Conservation (phyloP, 2,888 invertebrate genomes). For the Bugula neritina region DNA sequence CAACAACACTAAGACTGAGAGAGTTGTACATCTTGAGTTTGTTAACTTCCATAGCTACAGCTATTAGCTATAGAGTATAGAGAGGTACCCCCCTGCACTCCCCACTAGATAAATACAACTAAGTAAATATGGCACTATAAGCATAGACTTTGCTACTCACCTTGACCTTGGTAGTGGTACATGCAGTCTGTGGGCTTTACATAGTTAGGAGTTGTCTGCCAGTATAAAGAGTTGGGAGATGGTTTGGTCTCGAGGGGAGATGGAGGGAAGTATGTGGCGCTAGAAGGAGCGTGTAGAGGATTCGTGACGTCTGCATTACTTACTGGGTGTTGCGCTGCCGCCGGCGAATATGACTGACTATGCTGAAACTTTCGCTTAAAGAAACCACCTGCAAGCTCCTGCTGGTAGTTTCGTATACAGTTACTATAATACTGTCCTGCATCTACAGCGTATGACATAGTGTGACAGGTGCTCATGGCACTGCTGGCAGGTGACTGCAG, state of each 20-base stretch:
- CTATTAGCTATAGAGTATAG: no score
- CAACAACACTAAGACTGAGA: no score
- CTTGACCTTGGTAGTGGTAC: not conserved
- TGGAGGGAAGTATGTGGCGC: conserved; percentile 1
- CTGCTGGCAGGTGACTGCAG: conserved; percentile 1
- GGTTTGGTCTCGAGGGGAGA: conserved; percentile 21
- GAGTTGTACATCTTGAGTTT: no score
- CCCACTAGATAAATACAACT: no score
- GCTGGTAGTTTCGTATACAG: conserved; percentile 25
- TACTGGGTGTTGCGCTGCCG: not conserved
- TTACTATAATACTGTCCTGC: not conserved
- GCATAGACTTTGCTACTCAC: no score
- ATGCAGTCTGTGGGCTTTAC: conserved; percentile 4
- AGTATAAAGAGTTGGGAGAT: not conserved
- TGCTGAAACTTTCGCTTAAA: not conserved
- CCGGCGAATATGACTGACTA: not conserved
- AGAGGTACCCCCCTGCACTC: no score
- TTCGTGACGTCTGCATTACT: not conserved
- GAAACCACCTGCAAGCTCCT: conserved; percentile 4
- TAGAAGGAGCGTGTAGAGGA: not conserved
- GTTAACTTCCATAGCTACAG: no score
- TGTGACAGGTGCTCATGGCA: not conserved
- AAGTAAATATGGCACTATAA: no score
- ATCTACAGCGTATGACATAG: not conserved
- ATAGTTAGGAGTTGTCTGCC: conserved; percentile 2